Evolutionary conservation across 37 sponge, comb jelly and placozoan species (phyloP).

Genomic region (Beroe forskalii): DNA sequence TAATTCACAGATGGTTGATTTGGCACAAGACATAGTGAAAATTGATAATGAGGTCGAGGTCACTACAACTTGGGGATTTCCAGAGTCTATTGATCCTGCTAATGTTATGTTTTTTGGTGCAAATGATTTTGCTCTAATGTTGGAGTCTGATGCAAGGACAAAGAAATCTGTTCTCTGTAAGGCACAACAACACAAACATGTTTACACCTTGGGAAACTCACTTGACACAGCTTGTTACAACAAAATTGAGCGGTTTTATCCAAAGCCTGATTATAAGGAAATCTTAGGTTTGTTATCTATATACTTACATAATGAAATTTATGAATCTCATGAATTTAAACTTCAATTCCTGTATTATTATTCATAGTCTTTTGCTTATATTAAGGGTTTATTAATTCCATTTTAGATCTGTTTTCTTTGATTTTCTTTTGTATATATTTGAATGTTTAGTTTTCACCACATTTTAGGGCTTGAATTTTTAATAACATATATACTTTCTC

Average conservation of each 20-base stretch:
- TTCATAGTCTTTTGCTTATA: too few species aligned
- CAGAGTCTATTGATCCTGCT: conserved; percentile 10
- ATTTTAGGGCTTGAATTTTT: too few species aligned
- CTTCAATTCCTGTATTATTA: too few species aligned
- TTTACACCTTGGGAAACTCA: background rate
- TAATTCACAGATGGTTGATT: background rate
- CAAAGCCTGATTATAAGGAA: conserved; percentile 48
- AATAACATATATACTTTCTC: too few species aligned
- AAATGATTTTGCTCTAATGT: conserved; percentile 14
- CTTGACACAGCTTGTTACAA: background rate
- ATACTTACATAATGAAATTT: too few species aligned
- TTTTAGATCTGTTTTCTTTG: too few species aligned
- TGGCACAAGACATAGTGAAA: background rate
- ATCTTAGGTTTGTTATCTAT: conserved; percentile 42
- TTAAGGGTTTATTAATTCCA: too few species aligned
- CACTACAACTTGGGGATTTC: conserved; percentile 43
- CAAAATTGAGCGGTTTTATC: conserved; percentile 33
- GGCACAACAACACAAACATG: background rate
- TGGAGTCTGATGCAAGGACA: conserved; percentile 37
- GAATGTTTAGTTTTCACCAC: too few species aligned
- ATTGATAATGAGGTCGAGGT: conserved; percentile 24
- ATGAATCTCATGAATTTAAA: too few species aligned
- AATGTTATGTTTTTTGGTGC: background rate
- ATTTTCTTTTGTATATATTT: too few species aligned
- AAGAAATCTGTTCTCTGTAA: conserved; percentile 28